Evolutionary conservation across 2,888 invertebrate genomes (phyloP).

Genomic region (Microctonus brassicae): DNA sequence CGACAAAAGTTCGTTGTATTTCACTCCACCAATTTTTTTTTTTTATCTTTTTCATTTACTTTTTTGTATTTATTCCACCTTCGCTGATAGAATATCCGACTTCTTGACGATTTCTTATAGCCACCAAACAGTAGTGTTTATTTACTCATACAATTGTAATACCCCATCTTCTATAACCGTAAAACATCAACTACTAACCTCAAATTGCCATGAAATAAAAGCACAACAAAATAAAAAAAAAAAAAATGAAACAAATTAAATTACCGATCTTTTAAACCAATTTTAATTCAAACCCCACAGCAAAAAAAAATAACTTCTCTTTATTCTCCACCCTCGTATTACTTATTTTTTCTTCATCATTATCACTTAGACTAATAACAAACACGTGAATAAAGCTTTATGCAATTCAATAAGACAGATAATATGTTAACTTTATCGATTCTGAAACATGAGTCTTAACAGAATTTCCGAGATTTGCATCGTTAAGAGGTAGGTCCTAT

Average conservation of each 20-base stretch:
- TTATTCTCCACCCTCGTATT: too few species aligned
- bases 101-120: background rate
- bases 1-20: slow-evolving; percentile 31
- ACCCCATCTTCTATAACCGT: too few species aligned
- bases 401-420: too few species aligned
- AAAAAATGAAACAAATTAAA: too few species aligned
- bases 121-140: background rate
- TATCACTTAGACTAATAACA: background rate
- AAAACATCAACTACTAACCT: too few species aligned
- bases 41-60: too few species aligned
- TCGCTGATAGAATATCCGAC: slow-evolving; percentile 17
- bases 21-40: slow-evolving; percentile 6
- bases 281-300: too few species aligned
- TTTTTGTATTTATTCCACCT: too few species aligned
- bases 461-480: slow-evolving; percentile 42
- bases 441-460: slow-evolving; percentile 15
- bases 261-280: too few species aligned
- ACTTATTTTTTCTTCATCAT: background rate
- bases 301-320: too few species aligned
- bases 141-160: background rate
- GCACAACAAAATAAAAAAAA: too few species aligned
- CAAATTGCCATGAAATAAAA: too few species aligned
- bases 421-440: background rate
- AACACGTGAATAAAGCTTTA: background rate
- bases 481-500: slow-evolving; percentile 39